phyloP scores from a whole-genome alignment of 1,140 invertebrate species.

The Leptinotarsa texana region DNA sequence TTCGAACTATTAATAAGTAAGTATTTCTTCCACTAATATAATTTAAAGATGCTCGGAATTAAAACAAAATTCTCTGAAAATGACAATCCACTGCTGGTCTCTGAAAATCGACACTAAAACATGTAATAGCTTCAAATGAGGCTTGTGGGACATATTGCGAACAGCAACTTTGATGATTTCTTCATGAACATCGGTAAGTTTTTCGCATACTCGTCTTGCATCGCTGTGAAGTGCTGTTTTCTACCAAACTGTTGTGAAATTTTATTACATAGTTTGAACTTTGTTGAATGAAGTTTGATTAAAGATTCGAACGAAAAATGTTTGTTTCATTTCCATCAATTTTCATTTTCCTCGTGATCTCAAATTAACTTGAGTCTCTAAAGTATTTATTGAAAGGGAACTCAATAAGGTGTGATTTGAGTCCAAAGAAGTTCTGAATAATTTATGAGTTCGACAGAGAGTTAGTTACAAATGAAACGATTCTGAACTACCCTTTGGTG shows the following conservation, averaged over 20 bases:
- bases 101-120: constrained; percentile 27
- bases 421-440: too few relatives aligned
- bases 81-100: constrained; percentile 46
- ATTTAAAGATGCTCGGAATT: constrained; percentile 41
- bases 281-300: constrained; percentile 56
- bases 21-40: constrained; percentile 41
- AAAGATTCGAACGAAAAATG: constrained; percentile 38
- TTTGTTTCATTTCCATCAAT: background rate
- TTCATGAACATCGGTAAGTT: constrained; percentile 4
- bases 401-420: too few relatives aligned
- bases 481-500: too few relatives aligned
- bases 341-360: too few relatives aligned
- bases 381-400: too few relatives aligned
- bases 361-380: too few relatives aligned
- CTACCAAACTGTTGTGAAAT: constrained; percentile 53
- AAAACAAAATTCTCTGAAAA: constrained; percentile 37
- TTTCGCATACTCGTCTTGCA: constrained; percentile 37
- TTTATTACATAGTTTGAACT: constrained; percentile 56
- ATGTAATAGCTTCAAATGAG: constrained; percentile 1
- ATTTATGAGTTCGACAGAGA: too few relatives aligned
- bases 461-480: too few relatives aligned
- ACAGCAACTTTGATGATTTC: constrained; percentile 15
- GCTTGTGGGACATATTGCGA: constrained; percentile 32
- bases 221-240: constrained; percentile 48
- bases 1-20: constrained; percentile 46